These are phyloP conservation scores for Larimichthys polyactis DNA, from an alignment of 2,113 vertebrate genomes.

Conservation along the genomic window DNA sequence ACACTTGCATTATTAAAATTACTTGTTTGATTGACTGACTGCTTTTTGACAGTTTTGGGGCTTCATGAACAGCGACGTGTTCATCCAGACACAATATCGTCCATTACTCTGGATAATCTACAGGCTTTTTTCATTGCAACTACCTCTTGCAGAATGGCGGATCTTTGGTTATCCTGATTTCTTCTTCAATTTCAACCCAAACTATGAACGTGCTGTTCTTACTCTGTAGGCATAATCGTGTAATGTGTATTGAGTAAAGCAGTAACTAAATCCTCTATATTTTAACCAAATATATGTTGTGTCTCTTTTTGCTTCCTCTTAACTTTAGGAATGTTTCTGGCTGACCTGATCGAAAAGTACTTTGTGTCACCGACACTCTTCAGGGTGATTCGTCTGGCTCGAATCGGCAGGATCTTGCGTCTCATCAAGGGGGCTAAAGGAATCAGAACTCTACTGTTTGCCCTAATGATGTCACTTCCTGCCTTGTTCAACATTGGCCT, in stretches of 20 bases:
- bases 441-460: conserved; percentile 97
- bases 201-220: neutral
- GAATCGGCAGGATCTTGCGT: conserved; percentile 97
- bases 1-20: neutral
- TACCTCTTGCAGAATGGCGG: neutral
- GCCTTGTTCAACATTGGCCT: conserved; percentile 99
- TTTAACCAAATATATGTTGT: conserved; percentile 20
- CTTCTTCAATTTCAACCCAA: neutral
- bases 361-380: conserved; percentile 98
- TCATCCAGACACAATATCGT: neutral
- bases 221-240: neutral
- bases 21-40: neutral
- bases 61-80: neutral
- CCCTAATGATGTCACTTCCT: conserved; percentile 99
- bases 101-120: neutral
- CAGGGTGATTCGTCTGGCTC: conserved; percentile 97
- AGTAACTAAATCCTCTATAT: neutral
- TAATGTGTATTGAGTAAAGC: neutral
- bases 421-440: conserved; percentile 98
- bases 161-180: neutral
- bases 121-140: neutral
- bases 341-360: conserved; percentile 98
- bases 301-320: conserved; percentile 31
- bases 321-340: conserved; percentile 96
- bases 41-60: neutral